Conservation (phyloP, 2,888 invertebrate genomes). For the Ormyrus thymus region DNA sequence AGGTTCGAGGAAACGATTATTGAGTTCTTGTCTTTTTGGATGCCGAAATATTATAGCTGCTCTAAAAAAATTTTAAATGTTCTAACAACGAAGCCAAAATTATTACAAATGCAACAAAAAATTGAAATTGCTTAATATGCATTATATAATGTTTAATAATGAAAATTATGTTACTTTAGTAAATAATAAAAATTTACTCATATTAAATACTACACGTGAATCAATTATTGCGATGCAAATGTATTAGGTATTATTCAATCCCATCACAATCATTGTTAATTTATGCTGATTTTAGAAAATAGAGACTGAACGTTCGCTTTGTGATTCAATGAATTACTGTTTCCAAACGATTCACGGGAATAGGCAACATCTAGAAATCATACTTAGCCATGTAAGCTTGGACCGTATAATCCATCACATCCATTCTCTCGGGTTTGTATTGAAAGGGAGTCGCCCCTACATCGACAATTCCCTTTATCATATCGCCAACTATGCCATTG, state of each 20-base stretch:
- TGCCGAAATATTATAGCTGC: slow-evolving; percentile 82
- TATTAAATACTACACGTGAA: no score
- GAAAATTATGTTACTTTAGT: neutral
- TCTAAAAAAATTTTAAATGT: slow-evolving; percentile 62
- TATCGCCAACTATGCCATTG: slow-evolving; percentile 66
- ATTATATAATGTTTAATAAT: neutral
- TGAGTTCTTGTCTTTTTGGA: slow-evolving; percentile 79
- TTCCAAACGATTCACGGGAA: no score
- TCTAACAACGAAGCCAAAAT: neutral
- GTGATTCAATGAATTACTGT: no score
- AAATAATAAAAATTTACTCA: no score
- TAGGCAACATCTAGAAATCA: slow-evolving; percentile 26
- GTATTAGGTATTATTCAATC: neutral
- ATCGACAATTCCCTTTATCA: slow-evolving; percentile 76
- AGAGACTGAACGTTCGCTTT: no score
- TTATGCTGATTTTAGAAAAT: no score
- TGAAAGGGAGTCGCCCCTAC: slow-evolving; percentile 82
- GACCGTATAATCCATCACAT: slow-evolving; percentile 78
- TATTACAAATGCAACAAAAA: neutral
- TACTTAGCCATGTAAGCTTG: slow-evolving; percentile 81
- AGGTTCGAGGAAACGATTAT: slow-evolving; percentile 81
- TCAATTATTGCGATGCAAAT: no score
- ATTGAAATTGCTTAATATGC: neutral
- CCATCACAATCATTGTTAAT: neutral
- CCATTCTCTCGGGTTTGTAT: slow-evolving; percentile 79